Base-by-base conservation (phyloP, 2,113 vertebrate genomes). In the Corythoichthys intestinalis region DNA sequence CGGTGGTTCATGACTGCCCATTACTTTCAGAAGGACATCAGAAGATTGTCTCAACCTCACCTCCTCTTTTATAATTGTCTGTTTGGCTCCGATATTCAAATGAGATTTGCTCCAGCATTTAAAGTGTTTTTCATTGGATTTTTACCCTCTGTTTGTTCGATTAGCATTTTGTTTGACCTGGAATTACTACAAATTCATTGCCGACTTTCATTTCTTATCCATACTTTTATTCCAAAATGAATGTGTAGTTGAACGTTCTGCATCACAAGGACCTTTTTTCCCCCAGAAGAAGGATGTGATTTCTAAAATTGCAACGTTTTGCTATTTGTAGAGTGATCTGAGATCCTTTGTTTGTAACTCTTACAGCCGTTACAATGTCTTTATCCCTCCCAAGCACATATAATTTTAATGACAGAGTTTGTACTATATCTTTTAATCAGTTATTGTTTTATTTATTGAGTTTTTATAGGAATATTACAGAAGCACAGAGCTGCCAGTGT, bases 21-120 rank as follows among this genome's bases (percentile, higher is more conserved):
- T 91, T 89, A 89, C 74, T 88, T 85, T 86, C 83, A 81, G 86
- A 86, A 89, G 85, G 83, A 85, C 85, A 78, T 82, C 80, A 74
- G 69, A 67, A 65, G 70, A 75, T 68, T 70, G 60, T 41, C 39
- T 44, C 39, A n/a, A 44, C 60, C 60, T 62, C 60, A 63, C 61
- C 44, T 63, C 61, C 61, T 63, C 60, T 63, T 47, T 47, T 47
- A 47, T 63, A 47, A 63, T 63, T 63, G 61, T 47, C 11, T 57
- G 63, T 76, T 78, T 70, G 57, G 67, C 69, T 71, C 71, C 47
- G 53, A 65, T 79, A 79, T 81, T 80, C 70, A 70, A 83, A 86
- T 77, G 77, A 72, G 73, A 81, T 82, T 70, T 74, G 46, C 41
- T 28, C 41, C 60, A 1, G 41, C 41, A 46, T 74, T 52, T 71